Evolutionary conservation across 2,888 invertebrate species (phyloP).

Genomic region (Drosophila borealis): DNA sequence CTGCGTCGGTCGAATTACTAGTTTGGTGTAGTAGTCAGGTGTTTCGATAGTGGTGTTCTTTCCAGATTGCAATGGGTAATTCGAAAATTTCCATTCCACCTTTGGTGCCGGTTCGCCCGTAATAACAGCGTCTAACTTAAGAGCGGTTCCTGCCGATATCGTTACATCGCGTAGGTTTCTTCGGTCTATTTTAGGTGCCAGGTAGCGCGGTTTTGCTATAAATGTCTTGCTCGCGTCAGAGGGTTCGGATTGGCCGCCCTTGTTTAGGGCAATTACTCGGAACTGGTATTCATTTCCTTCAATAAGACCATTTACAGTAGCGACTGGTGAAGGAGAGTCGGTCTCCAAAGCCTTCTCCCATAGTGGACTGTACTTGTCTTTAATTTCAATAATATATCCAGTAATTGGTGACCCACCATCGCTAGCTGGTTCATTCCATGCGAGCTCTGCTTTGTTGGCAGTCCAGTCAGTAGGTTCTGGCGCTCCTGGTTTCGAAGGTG

Average conservation of each 20-base stretch:
- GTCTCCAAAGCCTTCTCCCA: slow-evolving; percentile 97
- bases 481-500: slow-evolving; percentile 94
- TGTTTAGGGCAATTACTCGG: slow-evolving; percentile 97
- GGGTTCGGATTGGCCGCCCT: slow-evolving; percentile 96
- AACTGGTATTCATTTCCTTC: slow-evolving; percentile 99
- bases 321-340: slow-evolving; percentile 89
- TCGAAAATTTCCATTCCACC: slow-evolving; percentile 96
- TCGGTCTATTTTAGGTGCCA: slow-evolving; percentile 98
- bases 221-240: slow-evolving; percentile 95
- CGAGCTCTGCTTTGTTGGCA: slow-evolving; percentile 95
- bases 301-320: slow-evolving; percentile 94
- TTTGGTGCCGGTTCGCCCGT: slow-evolving; percentile 98
- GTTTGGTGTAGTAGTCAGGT: slow-evolving; percentile 94
- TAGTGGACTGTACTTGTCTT: slow-evolving; percentile 95
- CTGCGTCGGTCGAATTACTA: slow-evolving; percentile 92
- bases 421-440: slow-evolving; percentile 94
- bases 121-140: slow-evolving; percentile 97
- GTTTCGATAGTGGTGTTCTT: slow-evolving; percentile 93
- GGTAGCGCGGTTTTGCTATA: slow-evolving; percentile 93
- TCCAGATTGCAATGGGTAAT: slow-evolving; percentile 89
- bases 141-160: slow-evolving; percentile 95
- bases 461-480: slow-evolving; percentile 97
- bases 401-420: slow-evolving; percentile 98
- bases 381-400: slow-evolving; percentile 96
- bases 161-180: slow-evolving; percentile 95